A percentile compares a stretch with the other conserved stretches of the same genome.
Evolutionary conservation across 1,140 invertebrate species (phyloP).

Genomic region (Scaptomyza pallida): DNA sequence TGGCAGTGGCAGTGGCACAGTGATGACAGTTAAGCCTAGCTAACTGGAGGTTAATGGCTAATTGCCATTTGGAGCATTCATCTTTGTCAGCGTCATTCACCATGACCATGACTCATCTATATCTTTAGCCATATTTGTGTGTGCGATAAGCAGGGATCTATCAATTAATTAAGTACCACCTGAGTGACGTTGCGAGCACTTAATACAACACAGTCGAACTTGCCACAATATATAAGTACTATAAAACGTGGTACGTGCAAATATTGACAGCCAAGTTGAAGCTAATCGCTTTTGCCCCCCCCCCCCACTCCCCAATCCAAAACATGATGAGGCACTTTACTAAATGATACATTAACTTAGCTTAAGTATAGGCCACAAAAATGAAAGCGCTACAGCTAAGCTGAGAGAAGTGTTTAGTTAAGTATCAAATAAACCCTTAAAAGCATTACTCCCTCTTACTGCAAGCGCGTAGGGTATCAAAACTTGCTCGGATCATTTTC

Average conservation of each 20-base stretch:
- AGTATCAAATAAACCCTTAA: slow-evolving; percentile 14
- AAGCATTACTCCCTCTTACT: no score
- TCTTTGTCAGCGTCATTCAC: slow-evolving; percentile 57
- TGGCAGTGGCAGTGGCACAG: slow-evolving; percentile 2
- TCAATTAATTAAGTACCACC: slow-evolving; percentile 43
- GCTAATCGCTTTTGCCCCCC: slow-evolving; percentile 26
- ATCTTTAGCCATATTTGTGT: not conserved
- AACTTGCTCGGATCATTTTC: slow-evolving; percentile 11
- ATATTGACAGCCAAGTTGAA: slow-evolving; percentile 39
- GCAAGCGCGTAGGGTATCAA: not conserved
- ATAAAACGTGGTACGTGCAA: slow-evolving; percentile 24
- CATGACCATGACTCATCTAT: slow-evolving; percentile 32
- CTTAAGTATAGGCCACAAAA: not conserved
- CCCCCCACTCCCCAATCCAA: not conserved
- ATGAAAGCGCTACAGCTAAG: slow-evolving; percentile 6
- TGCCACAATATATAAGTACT: not conserved
- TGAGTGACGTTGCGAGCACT: slow-evolving; percentile 29
- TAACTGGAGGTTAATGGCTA: slow-evolving; percentile 28
- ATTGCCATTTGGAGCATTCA: slow-evolving; percentile 65
- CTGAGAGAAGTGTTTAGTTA: not conserved
- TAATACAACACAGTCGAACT: not conserved
- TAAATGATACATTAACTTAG: not conserved
- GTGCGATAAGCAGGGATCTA: slow-evolving; percentile 28
- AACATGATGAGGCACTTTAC: slow-evolving; percentile 37
- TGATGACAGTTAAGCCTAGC: slow-evolving; percentile 60